These are phyloP conservation scores for Pontoporia blainvillei DNA, from an alignment of 2,113 vertebrate genomes.

Conservation along the genomic window DNA sequence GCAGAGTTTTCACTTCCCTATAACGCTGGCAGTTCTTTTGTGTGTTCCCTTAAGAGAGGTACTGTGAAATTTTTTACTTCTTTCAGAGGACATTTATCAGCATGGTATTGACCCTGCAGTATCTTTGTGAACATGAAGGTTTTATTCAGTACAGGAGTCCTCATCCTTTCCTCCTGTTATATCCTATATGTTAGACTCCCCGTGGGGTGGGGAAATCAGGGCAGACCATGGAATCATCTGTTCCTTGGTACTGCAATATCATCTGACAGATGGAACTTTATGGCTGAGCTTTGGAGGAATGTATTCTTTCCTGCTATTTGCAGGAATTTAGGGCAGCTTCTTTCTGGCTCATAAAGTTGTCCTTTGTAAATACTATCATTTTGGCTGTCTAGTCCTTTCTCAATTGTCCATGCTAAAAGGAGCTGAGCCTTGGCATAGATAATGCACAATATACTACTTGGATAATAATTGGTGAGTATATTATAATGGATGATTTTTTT, in stretches of 20 bases:
- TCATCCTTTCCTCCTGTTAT: not conserved
- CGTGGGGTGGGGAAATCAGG: not conserved
- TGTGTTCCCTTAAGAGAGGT: not conserved
- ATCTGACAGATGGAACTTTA: conserved; percentile 39
- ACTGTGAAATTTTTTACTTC: not conserved
- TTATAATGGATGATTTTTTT: conserved; percentile 7
- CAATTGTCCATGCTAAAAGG: conserved; percentile 4
- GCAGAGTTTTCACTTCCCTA: not conserved
- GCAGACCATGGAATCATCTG: conserved; percentile 24
- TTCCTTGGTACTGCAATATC: not conserved
- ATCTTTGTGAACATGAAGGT: not conserved
- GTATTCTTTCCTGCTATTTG: conserved; percentile 2
- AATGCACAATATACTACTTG: not conserved
- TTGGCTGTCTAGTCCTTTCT: conserved; percentile 19
- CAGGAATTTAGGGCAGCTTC: conserved; percentile 53
- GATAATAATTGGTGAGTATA: not conserved
- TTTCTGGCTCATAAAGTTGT: conserved; percentile 52
- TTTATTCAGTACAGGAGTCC: not conserved
- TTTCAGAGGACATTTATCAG: conserved; percentile 5
- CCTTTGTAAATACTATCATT: conserved; percentile 55
- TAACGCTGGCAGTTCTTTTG: not conserved
- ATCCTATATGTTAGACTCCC: not conserved
- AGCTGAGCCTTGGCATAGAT: not conserved
- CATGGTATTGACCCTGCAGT: not conserved
- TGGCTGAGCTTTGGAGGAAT: not conserved